Base-by-base conservation (phyloP, 2,888 invertebrate genomes). In the Lepidocyrtinus sp. region DNA sequence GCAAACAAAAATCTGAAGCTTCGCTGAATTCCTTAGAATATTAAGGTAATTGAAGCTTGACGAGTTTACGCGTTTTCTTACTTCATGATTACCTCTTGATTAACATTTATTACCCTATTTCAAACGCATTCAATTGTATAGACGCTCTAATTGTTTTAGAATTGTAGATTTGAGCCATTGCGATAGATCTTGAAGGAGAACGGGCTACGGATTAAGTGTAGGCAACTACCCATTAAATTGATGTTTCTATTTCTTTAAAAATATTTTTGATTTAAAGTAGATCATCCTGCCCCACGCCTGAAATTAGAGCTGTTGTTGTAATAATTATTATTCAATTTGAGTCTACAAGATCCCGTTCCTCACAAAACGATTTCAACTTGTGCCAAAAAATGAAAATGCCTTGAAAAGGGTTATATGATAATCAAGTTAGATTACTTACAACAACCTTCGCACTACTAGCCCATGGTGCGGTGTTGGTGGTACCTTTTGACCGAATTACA, bases 401-500 rank as follows among this genome's bases (percentile, higher is more conserved):
- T 75, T 69, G 70, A 25, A 73, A 62, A 74, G 36, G 21, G 36
- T 63, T 75, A 36, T 65, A 59, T 55, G 64, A 67, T 76, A 64
- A 76, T 69, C 24, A 19, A 74, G 65, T 74, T 74, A 26, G 24
- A 61, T 36, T n/a, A 45, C 61, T 45, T 15, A 61, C 21, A 55
- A 69, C 7, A 69, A 69, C 17, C 3, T 22, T 61, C 24, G 24
- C 45, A 21, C 21, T 7, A 17, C 45, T 17, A 55, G 25, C 21
- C n/a, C 12, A 45, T 61, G 27, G 24, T 67, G 22, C 19, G 27
- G 61, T 12, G 27, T 71, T 67, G 67, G 7, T 68, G 62, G 25
- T 73, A 79, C 79, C 79, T 79, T 73, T 79, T 79, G 79, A 79
- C 79, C 79, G 79, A 74, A 79, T 79, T 79, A 46, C 36, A 1